A percentile compares a stretch with the other conserved stretches of the same genome.
Conservation (phyloP, 2,113 vertebrate genomes). For the Passer montanus region DNA sequence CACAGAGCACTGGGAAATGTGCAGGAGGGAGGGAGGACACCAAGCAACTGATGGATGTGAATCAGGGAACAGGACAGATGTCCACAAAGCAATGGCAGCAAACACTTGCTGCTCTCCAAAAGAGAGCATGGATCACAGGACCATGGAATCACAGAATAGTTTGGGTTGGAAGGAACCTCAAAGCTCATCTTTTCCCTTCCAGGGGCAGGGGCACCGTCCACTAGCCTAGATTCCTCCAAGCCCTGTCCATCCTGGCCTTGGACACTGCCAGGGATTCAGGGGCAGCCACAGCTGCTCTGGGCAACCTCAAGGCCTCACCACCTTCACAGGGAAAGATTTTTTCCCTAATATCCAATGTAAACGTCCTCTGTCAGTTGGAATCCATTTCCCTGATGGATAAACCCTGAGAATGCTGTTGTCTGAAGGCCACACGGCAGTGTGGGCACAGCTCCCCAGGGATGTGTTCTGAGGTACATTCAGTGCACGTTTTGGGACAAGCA, state of each 20-base stretch:
- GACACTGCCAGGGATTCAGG: not conserved
- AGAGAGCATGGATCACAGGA: not conserved
- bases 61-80: not conserved
- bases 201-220: not conserved
- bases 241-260: rapidly evolving
- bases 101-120: not conserved
- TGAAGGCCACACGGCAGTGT: not conserved
- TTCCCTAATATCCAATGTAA: not conserved
- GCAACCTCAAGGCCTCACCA: not conserved
- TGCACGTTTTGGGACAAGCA: not conserved
- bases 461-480: not conserved
- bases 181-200: not conserved
- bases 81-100: not conserved
- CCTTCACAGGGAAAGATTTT: not conserved
- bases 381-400: not conserved
- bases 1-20: not conserved
- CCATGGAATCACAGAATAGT: not conserved
- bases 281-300: not conserved
- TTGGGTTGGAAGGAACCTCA: not conserved
- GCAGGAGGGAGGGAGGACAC: not conserved
- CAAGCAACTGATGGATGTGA: not conserved
- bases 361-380: not conserved
- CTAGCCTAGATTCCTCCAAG: not conserved
- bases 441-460: not conserved
- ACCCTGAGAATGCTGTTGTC: not conserved